Evolutionary conservation across 2,888 invertebrate genomes (phyloP).

Genomic region (Nephrotoma appendiculata): DNA sequence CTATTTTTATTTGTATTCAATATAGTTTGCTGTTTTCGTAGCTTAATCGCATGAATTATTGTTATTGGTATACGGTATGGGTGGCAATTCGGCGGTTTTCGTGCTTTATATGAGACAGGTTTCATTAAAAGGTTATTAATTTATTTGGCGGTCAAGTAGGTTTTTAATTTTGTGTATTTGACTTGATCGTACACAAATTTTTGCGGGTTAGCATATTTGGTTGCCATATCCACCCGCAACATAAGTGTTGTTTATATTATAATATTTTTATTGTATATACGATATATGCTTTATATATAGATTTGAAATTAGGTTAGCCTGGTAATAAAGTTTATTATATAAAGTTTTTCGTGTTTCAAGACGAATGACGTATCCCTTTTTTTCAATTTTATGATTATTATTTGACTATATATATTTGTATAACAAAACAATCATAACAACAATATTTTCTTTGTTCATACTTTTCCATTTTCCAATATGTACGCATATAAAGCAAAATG

Average conservation of each 20-base stretch:
- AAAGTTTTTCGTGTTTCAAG: neutral
- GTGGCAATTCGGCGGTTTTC: neutral
- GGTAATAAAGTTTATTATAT: neutral
- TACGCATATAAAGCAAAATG: neutral
- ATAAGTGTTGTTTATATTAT: neutral
- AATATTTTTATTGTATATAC: neutral
- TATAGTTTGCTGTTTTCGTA: neutral
- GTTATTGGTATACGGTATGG: neutral
- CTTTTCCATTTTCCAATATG: neutral
- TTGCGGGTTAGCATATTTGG: neutral
- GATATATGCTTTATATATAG: neutral
- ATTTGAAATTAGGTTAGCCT: neutral
- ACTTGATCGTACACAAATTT: neutral
- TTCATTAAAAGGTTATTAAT: neutral
- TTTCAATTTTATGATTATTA: neutral
- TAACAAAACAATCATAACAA: neutral
- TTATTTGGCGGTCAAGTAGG: neutral
- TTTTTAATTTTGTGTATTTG: neutral
- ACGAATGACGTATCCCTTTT: neutral
- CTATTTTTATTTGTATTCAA: neutral
- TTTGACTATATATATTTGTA: neutral
- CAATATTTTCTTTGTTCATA: neutral
- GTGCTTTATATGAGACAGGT: neutral
- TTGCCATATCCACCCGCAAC: neutral
- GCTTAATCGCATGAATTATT: neutral